phyloP scores from a whole-genome alignment of 2,888 invertebrate species.

The Caenorhabditis plicata region DNA sequence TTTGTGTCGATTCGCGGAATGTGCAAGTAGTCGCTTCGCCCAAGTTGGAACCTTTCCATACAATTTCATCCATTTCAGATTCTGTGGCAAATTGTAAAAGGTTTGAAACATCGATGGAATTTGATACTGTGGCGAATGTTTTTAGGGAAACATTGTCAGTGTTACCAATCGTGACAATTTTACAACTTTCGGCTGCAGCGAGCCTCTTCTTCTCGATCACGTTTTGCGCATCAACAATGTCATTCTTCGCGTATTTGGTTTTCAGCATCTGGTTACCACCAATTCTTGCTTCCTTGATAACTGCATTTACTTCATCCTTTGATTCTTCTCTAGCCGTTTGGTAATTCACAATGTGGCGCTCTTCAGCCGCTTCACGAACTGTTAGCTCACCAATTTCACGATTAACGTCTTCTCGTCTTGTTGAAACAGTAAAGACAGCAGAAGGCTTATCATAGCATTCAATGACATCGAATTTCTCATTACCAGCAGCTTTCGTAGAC shows the following conservation, averaged over 20 bases:
- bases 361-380: slow-evolving; percentile 37
- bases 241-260: slow-evolving; percentile 30
- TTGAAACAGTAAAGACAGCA: slow-evolving; percentile 12
- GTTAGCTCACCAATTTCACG: slow-evolving; percentile 27
- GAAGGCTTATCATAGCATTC: slow-evolving; percentile 24
- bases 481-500: slow-evolving; percentile 17
- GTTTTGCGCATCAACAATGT: slow-evolving; percentile 10
- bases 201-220: slow-evolving; percentile 37
- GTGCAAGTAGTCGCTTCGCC: slow-evolving; percentile 25
- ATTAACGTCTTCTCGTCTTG: slow-evolving; percentile 29
- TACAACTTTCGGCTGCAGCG: slow-evolving; percentile 31
- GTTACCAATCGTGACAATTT: slow-evolving; percentile 36
- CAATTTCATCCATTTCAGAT: slow-evolving; percentile 13
- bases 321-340: slow-evolving; percentile 39
- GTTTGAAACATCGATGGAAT: slow-evolving; percentile 13
- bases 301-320: slow-evolving; percentile 15
- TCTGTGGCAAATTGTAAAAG: slow-evolving; percentile 16
- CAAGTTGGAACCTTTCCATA: slow-evolving; percentile 35
- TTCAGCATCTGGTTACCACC: slow-evolving; percentile 40
- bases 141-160: slow-evolving; percentile 7
- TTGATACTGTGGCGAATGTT: slow-evolving; percentile 18
- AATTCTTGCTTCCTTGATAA: slow-evolving; percentile 37
- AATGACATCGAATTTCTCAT: slow-evolving; percentile 17
- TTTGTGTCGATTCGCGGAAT: slow-evolving; percentile 38
- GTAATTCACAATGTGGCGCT: slow-evolving; percentile 52